Conservation (phyloP, 2,113 vertebrate genomes). For the Grallaria varia region DNA sequence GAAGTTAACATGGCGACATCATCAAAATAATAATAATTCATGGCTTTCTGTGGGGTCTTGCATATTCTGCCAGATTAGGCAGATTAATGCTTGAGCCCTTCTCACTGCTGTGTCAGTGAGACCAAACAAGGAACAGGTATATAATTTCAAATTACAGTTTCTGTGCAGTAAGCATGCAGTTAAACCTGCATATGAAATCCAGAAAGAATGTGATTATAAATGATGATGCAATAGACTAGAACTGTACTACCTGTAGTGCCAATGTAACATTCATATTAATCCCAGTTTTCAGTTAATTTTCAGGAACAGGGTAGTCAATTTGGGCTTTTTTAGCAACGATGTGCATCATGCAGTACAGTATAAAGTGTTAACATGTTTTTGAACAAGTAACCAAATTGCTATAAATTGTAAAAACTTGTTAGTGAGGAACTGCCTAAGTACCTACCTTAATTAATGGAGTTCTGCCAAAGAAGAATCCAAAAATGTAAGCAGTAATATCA, state of each 20-base stretch:
- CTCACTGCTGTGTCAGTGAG: not conserved
- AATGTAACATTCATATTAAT: not conserved
- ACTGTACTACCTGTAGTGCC: not conserved
- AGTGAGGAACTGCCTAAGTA: not conserved
- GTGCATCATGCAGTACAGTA: not conserved
- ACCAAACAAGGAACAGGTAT: not conserved
- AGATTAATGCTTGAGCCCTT: not conserved
- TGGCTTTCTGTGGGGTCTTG: not conserved
- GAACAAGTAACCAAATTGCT: not conserved
- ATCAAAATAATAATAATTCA: not conserved
- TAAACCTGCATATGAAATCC: not conserved
- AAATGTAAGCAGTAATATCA: conserved; percentile 95
- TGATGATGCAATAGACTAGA: not conserved
- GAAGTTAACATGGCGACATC: not conserved
- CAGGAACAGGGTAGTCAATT: not conserved
- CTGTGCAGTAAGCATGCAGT: not conserved
- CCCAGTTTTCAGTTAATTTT: not conserved
- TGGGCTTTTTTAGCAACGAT: not conserved
- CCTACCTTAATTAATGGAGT: conserved; percentile 96
- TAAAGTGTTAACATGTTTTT: not conserved
- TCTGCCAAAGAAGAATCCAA: conserved; percentile 97
- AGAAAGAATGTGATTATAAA: not conserved
- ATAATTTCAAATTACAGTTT: not conserved
- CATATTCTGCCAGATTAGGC: not conserved
- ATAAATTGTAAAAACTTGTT: not conserved